phyloP scores from a whole-genome alignment of 2,113 vertebrate genomes.

The Ibidorhyncha struthersii region DNA sequence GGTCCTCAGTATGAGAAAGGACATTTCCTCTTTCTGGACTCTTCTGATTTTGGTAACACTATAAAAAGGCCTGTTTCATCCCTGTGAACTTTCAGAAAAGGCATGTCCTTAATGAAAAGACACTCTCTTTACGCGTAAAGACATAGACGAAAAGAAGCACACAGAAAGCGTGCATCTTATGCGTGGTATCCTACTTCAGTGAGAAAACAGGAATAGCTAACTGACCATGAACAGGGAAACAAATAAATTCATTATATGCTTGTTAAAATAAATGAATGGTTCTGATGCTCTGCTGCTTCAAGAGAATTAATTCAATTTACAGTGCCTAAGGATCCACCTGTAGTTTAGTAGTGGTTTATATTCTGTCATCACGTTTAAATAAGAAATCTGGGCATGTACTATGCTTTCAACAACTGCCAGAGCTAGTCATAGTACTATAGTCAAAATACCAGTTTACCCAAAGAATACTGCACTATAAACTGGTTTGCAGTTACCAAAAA shows the following conservation, averaged over 20 bases:
- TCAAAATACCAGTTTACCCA: not conserved
- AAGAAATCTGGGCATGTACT: not conserved
- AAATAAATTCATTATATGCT: not conserved
- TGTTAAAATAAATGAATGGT: not conserved
- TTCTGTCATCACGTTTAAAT: not conserved
- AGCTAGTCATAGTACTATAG: not conserved
- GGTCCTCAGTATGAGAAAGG: not conserved
- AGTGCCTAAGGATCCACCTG: not conserved
- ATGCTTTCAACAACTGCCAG: not conserved
- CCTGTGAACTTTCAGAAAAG: not conserved
- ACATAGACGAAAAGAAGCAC: not conserved
- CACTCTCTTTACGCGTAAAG: not conserved
- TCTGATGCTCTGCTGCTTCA: not conserved
- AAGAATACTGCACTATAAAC: not conserved
- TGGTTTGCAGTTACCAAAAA: not conserved
- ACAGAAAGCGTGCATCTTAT: not conserved
- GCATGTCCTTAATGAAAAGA: not conserved
- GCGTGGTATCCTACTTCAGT: not conserved
- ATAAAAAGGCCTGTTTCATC: not conserved
- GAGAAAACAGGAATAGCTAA: conserved; percentile 19
- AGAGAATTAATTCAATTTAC: not conserved
- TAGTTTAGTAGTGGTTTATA: not conserved
- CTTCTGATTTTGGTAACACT: conserved; percentile 4
- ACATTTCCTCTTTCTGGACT: not conserved
- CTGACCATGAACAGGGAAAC: not conserved